Evolutionary conservation across 2,888 invertebrate species (phyloP).

Genomic region (Phorcus lineatus): DNA sequence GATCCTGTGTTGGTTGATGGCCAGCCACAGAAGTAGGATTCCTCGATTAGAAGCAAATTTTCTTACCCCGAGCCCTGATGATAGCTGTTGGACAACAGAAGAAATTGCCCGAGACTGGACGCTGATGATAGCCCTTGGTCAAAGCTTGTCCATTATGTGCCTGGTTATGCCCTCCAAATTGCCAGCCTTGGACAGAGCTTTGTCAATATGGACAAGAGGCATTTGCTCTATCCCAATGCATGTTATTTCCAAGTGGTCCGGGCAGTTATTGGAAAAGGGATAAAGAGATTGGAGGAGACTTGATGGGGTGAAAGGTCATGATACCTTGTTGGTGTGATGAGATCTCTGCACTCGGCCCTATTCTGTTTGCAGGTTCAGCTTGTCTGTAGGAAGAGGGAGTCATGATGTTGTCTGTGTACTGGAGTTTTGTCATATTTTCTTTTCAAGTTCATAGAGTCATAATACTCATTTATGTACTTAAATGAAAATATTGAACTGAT

Average conservation of each 20-base stretch:
- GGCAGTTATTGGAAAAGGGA: conserved; percentile 9
- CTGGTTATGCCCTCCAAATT: neutral
- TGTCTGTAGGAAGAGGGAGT: no score
- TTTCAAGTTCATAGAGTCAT: no score
- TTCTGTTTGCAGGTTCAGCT: no score
- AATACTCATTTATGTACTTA: no score
- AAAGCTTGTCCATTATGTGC: neutral
- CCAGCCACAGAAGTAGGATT: neutral
- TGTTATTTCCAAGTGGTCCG: conserved; percentile 1
- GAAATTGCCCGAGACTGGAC: no score
- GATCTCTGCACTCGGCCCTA: no score
- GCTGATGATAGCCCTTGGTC: conserved; percentile 7
- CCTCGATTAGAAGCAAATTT: conserved; percentile 8
- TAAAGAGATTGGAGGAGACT: conserved; percentile 4
- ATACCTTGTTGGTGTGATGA: neutral
- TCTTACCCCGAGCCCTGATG: neutral
- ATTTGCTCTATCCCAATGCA: neutral
- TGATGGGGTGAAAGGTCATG: neutral
- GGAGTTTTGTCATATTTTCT: no score
- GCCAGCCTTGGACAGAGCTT: neutral
- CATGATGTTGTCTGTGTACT: no score
- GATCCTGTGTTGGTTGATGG: neutral
- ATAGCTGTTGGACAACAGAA: no score
- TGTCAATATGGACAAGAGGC: conserved; percentile 21
- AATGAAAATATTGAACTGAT: no score